A percentile compares a stretch with the other conserved stretches of the same genome.
Conservation (phyloP, 1,140 invertebrate species). For the Lasioglossum baleicum region DNA sequence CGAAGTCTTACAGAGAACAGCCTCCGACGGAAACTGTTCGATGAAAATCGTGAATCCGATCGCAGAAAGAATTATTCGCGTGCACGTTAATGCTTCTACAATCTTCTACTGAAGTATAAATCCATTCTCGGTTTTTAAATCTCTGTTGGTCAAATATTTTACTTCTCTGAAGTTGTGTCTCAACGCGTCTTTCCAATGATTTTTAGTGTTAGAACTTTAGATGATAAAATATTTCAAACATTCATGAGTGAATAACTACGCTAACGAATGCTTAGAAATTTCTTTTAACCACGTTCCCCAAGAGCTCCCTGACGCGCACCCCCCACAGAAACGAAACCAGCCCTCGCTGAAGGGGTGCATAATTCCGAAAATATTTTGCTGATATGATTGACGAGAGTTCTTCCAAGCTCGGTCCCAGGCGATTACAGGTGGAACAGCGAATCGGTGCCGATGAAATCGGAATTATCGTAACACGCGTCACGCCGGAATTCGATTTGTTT, state of each 20-base stretch:
- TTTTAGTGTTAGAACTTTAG: too few species aligned
- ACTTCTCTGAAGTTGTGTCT: too few species aligned
- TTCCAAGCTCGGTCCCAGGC: conserved; percentile 37
- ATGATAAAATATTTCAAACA: too few species aligned
- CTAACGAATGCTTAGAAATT: conserved; percentile 9
- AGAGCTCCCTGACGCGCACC: conserved; percentile 13
- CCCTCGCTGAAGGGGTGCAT: conserved; percentile 43
- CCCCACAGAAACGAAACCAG: not conserved
- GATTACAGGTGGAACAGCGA: conserved; percentile 7
- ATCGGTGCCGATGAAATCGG: conserved; percentile 50
- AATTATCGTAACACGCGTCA: conserved; percentile 35
- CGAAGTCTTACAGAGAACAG: conserved; percentile 47
- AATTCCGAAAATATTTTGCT: conserved; percentile 67
- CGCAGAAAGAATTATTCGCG: too few species aligned
- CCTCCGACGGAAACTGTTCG: too few species aligned
- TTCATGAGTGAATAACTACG: too few species aligned
- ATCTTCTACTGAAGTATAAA: too few species aligned
- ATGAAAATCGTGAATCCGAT: too few species aligned
- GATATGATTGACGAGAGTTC: conserved; percentile 74
- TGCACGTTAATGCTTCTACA: too few species aligned
- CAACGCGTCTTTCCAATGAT: too few species aligned
- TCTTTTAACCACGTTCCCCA: conserved; percentile 27
- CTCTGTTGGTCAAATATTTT: too few species aligned
- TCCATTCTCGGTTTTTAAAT: too few species aligned
- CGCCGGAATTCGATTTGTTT: conserved; percentile 3